A percentile compares a stretch with the other conserved stretches of the same genome.
phyloP scores from a whole-genome alignment of 2,888 invertebrate genomes.

The Teleogryllus oceanicus region DNA sequence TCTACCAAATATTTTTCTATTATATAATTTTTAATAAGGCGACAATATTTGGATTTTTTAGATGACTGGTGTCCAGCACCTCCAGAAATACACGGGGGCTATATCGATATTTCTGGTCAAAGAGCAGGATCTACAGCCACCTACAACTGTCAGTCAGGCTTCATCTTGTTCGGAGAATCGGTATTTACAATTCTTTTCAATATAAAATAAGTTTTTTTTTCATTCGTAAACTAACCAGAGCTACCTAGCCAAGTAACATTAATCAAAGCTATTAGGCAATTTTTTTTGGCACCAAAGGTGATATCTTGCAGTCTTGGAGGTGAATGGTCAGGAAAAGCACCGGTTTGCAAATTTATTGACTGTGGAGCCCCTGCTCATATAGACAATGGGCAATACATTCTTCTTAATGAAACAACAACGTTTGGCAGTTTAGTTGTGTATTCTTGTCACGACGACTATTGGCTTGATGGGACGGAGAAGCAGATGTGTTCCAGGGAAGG shows the following conservation, averaged over 20 bases:
- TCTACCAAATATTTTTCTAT: no score
- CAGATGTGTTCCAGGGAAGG: conserved; percentile 77
- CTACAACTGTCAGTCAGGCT: conserved; percentile 78
- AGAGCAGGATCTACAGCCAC: conserved; percentile 76
- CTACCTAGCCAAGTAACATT: background rate
- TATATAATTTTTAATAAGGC: no score
- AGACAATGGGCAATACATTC: conserved; percentile 67
- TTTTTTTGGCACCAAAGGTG: conserved; percentile 52
- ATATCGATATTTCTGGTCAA: conserved; percentile 66
- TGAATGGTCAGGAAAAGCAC: conserved; percentile 74
- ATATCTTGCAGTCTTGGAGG: conserved; percentile 83
- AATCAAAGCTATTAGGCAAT: conserved; percentile 23
- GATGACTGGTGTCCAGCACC: conserved; percentile 86
- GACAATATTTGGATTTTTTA: conserved; percentile 36
- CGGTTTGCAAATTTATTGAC: conserved; percentile 81
- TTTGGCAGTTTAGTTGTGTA: conserved; percentile 76
- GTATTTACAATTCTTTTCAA: conserved; percentile 50
- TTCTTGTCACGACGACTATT: conserved; percentile 76
- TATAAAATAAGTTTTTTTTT: conserved; percentile 33
- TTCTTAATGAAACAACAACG: conserved; percentile 76
- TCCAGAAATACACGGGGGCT: conserved; percentile 70
- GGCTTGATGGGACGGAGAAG: conserved; percentile 66
- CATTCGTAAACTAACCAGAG: background rate
- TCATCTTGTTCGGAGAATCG: conserved; percentile 76
- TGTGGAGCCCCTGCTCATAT: conserved; percentile 79